phyloP scores from a whole-genome alignment of 2,113 vertebrate genomes.

The Clarias macrocephalus region DNA sequence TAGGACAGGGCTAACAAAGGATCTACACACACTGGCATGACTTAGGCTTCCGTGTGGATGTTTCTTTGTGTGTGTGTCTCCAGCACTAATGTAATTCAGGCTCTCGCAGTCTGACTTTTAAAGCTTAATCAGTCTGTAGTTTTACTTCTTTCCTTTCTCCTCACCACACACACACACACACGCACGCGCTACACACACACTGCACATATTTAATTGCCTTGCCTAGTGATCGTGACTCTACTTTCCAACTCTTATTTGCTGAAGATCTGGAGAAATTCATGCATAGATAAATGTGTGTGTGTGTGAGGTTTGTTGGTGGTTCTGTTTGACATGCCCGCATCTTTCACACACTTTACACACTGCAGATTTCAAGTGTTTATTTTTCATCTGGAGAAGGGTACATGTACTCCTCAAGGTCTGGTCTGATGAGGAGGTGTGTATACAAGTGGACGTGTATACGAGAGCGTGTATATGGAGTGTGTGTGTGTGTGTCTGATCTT shows the following conservation, averaged over 20 bases:
- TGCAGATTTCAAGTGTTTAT: neutral
- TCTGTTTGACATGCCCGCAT: neutral
- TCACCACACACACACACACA: neutral
- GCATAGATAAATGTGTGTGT: neutral
- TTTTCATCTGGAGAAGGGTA: neutral
- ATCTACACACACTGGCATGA: slow-evolving; percentile 57
- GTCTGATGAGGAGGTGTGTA: slow-evolving; percentile 13
- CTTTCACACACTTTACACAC: neutral
- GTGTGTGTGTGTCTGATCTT: slow-evolving; percentile 30
- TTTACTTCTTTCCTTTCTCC: neutral
- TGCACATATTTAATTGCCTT: slow-evolving; percentile 10
- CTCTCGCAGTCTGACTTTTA: neutral
- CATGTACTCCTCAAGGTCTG: slow-evolving; percentile 28
- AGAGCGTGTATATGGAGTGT: neutral
- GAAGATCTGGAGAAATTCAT: neutral
- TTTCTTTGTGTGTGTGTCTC: slow-evolving; percentile 46
- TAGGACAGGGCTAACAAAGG: slow-evolving; percentile 51
- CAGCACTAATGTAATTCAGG: slow-evolving; percentile 37
- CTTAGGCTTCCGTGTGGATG: slow-evolving; percentile 47
- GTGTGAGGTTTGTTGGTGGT: neutral
- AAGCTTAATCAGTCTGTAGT: slow-evolving; percentile 21
- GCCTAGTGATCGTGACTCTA: neutral
- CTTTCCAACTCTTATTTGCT: neutral
- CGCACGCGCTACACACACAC: neutral
- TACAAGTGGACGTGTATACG: neutral